Percentiles rank a stretch among this genome's conserved stretches.
Evolutionary conservation across 2,888 invertebrate genomes (phyloP).

Genomic region (Boloria euphrosyne): DNA sequence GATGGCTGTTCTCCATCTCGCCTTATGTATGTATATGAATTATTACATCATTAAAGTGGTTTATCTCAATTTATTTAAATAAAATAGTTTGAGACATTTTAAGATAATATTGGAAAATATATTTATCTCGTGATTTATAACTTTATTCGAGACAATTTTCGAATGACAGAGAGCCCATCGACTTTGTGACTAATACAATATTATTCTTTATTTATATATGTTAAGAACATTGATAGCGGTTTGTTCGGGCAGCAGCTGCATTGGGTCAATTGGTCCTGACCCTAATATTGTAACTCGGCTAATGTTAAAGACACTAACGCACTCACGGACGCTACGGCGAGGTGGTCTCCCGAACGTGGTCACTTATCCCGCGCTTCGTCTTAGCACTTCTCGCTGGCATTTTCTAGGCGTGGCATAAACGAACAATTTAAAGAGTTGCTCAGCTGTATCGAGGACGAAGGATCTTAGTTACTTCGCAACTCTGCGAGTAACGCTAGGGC

Average conservation of each 20-base stretch:
- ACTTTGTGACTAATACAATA: constrained; percentile 3
- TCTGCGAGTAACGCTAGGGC: constrained; percentile 16
- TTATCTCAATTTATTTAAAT: too few species aligned
- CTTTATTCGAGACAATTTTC: too few species aligned
- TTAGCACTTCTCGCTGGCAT: constrained; percentile 53
- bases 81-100: too few species aligned
- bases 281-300: constrained; percentile 63
- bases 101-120: too few species aligned
- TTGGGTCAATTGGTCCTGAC: constrained; percentile 75
- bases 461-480: not conserved
- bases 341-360: constrained; percentile 48
- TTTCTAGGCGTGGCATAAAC: constrained; percentile 45
- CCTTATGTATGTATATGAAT: too few species aligned
- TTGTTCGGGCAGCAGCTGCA: constrained; percentile 67
- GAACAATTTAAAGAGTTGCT: constrained; percentile 48
- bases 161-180: not conserved
- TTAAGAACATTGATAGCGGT: constrained; percentile 60
- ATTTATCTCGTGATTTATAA: too few species aligned
- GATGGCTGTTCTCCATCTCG: not conserved
- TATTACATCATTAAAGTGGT: too few species aligned
- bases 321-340: constrained; percentile 29
- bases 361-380: constrained; percentile 46
- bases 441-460: constrained; percentile 28
- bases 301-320: constrained; percentile 50
- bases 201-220: constrained; percentile 48